phyloP scores from a whole-genome alignment of 2,888 invertebrate genomes.

The Halocaridina rubra region DNA sequence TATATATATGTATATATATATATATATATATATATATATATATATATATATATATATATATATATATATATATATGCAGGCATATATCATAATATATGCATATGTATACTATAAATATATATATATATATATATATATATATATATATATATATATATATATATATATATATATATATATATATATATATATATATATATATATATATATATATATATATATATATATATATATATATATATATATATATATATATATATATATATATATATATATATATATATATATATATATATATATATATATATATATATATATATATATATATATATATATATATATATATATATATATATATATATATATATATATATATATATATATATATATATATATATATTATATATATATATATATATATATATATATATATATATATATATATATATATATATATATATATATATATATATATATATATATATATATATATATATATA shows the following conservation, averaged over 20 bases:
- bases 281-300: neutral
- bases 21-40: neutral
- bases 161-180: neutral
- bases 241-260: neutral
- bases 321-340: neutral
- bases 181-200: neutral
- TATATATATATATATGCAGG: neutral
- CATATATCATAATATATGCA: neutral
- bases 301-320: neutral
- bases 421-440: neutral
- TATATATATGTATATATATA: neutral
- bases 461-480: neutral
- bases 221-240: neutral
- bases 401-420: neutral
- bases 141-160: neutral
- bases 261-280: neutral
- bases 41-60: neutral
- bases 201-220: neutral
- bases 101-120: neutral
- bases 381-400: neutral
- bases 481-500: neutral
- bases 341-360: neutral
- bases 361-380: neutral
- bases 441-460: neutral
- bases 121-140: conserved; percentile 6